A percentile compares a stretch with the other conserved stretches of the same genome.
These are phyloP conservation scores for Macrophya alboannulata DNA, from an alignment of 2,888 invertebrate species.

Conservation along the genomic window DNA sequence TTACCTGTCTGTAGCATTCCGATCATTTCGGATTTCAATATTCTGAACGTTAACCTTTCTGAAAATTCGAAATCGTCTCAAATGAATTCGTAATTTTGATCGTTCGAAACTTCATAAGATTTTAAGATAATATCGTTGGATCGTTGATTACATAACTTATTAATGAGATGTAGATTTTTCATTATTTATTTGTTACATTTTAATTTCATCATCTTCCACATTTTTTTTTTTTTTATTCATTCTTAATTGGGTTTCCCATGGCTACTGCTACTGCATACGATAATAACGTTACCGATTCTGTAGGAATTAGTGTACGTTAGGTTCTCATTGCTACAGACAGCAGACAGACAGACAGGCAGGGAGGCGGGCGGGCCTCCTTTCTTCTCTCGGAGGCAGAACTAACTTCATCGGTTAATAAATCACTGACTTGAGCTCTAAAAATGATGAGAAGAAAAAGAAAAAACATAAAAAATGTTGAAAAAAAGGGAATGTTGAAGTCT, in stretches of 20 bases:
- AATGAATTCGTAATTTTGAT: no score
- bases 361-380: background rate
- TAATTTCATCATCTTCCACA: no score
- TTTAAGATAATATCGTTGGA: no score
- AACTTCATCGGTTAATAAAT: constrained; percentile 36
- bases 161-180: background rate
- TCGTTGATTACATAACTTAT: no score
- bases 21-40: no score
- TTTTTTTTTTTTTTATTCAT: no score
- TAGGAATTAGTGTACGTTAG: background rate
- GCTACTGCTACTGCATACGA: background rate
- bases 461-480: background rate
- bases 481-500: background rate
- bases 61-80: no score
- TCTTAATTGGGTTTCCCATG: background rate
- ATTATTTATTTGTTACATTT: background rate
- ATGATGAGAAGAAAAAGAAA: background rate
- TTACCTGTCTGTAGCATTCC: no score
- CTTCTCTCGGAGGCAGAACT: background rate
- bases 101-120: no score
- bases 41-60: no score
- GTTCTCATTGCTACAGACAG: background rate
- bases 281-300: constrained; percentile 1
- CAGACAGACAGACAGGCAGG: no score
- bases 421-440: constrained; percentile 7